Evolutionary conservation across 2,888 invertebrate genomes (phyloP).

Genomic region (Tipula vernalis): DNA sequence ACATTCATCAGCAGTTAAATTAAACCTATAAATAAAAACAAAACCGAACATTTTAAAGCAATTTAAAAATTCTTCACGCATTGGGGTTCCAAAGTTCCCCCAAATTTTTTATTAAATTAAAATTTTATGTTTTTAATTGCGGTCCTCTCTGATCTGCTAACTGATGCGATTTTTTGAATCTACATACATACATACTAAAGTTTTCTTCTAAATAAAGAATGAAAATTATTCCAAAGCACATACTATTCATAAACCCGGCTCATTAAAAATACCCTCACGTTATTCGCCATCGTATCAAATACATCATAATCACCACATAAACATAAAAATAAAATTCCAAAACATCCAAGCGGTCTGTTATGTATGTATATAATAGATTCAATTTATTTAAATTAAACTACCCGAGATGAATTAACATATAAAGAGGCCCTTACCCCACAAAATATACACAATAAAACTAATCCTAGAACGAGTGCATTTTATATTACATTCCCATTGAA

Average conservation of each 20-base stretch:
- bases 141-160: no score
- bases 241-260: background rate
- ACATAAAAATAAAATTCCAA: background rate
- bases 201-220: no score
- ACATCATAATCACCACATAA: background rate
- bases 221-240: no score
- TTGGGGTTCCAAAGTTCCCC: no score
- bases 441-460: background rate
- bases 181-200: no score
- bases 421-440: background rate
- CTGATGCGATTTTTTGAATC: no score
- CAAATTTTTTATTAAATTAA: no score
- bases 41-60: no score
- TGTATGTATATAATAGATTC: background rate
- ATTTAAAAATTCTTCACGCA: no score
- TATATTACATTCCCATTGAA: background rate
- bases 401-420: background rate
- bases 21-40: no score
- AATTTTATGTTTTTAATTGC: no score
- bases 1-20: no score
- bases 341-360: background rate
- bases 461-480: background rate
- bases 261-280: background rate
- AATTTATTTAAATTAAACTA: background rate
- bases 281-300: background rate